phyloP scores from a whole-genome alignment of 2,888 invertebrate species.

The Cancer borealis region DNA sequence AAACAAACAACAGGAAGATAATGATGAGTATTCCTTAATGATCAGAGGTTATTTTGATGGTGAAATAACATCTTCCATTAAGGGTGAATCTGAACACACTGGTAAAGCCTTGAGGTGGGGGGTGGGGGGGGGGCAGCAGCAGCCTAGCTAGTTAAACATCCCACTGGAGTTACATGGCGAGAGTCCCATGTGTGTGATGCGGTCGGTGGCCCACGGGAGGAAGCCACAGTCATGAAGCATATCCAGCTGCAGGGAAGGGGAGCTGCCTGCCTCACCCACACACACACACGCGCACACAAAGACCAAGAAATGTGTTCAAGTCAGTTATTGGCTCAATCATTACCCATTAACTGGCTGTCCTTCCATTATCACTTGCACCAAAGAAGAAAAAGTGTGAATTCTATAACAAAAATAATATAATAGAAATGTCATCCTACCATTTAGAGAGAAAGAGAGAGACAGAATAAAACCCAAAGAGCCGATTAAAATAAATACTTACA shows the following conservation, averaged over 20 bases:
- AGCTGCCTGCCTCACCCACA: constrained; percentile 55
- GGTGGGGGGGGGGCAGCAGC: not conserved
- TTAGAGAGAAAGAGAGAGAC: not conserved
- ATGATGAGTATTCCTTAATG: not conserved
- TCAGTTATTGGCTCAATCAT: not conserved
- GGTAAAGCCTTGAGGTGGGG: not conserved
- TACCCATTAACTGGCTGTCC: not conserved
- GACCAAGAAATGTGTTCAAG: not conserved
- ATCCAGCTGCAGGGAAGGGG: constrained; percentile 66
- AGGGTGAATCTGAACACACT: not conserved
- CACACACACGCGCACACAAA: not conserved
- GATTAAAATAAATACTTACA: constrained; percentile 55
- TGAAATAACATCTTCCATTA: not conserved
- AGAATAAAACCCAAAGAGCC: not conserved
- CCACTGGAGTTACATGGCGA: not conserved
- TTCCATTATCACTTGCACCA: not conserved
- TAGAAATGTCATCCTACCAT: too few species aligned
- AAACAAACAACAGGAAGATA: not conserved
- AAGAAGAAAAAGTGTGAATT: too few species aligned
- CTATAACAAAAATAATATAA: not conserved
- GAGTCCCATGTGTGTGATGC: constrained; percentile 55
- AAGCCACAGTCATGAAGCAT: constrained; percentile 69
- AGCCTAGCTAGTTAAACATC: not conserved
- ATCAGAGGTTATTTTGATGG: not conserved
- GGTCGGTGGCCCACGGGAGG: constrained; percentile 68